Evolutionary conservation across 2,113 vertebrate genomes (phyloP), one percentile per base, ranked within the genome.

Genomic region (Probosciger aterrimus): DNA sequence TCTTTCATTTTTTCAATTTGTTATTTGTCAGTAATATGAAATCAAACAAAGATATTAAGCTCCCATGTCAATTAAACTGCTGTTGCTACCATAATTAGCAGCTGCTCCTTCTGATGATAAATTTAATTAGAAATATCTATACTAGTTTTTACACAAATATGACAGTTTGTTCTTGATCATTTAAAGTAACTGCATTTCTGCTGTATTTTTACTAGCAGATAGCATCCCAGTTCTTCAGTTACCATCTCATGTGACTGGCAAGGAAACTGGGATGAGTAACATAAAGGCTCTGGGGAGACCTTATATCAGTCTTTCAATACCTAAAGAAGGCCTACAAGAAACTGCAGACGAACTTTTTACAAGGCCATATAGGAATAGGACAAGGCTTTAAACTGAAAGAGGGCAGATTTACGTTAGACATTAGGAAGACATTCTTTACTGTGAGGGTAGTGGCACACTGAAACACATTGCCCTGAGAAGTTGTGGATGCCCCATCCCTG

Each of bases 11-110:
- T 81, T 57, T 10, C 25, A 93, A 73, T 95, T 96, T 82, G 39
- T 80, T 96, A 47, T 94, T 96, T 96, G 86, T 86, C 77, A 92
- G 55, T 33, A 70, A 14, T 81, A 68, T 78, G 76, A 87, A 95
- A 90, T 87, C 64, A 95, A 88, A 96, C 69, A 95, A 93, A 93
- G 82, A 75, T 89, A 87, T 92, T 95, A 92, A 93, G 68, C 46
- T 88, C 55, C 37, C 55, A 75, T 92, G 50, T 65, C 93, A 95
- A 88, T 94, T 95, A 85, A 94, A 88, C 47, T 95, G 63, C 67
- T 78, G 63, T 92, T 80, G 50, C 44, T 95, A 71, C 46, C n/a
- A n/a, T 95, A 95, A 92, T 90, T 94, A 95, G 39, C 57, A 78
- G 39, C 86, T 92, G 47, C 43, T 93, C 57, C 47, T 89, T 83